Evolutionary conservation across 2,888 invertebrate species (phyloP).

Genomic region (Caenorhabditis virilis): DNA sequence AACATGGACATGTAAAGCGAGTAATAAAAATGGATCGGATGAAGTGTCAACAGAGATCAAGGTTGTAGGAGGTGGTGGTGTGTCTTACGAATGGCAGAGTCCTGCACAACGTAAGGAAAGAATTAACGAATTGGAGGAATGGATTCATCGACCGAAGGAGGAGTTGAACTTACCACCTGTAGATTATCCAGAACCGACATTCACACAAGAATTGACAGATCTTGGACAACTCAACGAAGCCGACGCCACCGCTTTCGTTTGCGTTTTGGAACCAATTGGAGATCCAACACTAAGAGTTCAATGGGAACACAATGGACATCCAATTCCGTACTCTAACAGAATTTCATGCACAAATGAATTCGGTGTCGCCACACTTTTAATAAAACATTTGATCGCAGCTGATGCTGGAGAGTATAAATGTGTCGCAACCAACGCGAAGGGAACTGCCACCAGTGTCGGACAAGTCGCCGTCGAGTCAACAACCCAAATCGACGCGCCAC

Average conservation of each 20-base stretch:
- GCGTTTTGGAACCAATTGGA: conserved; percentile 83
- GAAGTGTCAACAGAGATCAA: conserved; percentile 71
- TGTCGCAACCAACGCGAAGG: conserved; percentile 70
- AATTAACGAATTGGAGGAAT: conserved; percentile 88
- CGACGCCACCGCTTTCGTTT: conserved; percentile 79
- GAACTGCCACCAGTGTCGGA: conserved; percentile 69
- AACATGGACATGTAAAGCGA: conserved; percentile 84
- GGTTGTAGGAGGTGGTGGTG: conserved; percentile 61
- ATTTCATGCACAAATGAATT: conserved; percentile 80
- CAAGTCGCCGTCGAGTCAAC: conserved; percentile 60
- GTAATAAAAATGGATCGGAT: conserved; percentile 88
- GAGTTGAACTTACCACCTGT: conserved; percentile 56
- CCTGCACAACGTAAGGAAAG: conserved; percentile 75
- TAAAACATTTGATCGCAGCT: conserved; percentile 89
- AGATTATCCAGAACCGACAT: conserved; percentile 77
- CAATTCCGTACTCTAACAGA: conserved; percentile 73
- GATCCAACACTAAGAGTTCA: conserved; percentile 89
- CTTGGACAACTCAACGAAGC: conserved; percentile 75
- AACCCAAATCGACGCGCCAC: conserved; percentile 49
- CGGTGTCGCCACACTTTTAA: conserved; percentile 93
- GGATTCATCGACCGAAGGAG: conserved; percentile 76
- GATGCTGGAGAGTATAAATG: conserved; percentile 87
- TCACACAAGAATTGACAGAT: conserved; percentile 84
- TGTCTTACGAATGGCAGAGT: conserved; percentile 66
- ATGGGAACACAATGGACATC: conserved; percentile 88